Evolutionary conservation across 1,140 invertebrate genomes (phyloP).

Genomic region (Lerema accius): DNA sequence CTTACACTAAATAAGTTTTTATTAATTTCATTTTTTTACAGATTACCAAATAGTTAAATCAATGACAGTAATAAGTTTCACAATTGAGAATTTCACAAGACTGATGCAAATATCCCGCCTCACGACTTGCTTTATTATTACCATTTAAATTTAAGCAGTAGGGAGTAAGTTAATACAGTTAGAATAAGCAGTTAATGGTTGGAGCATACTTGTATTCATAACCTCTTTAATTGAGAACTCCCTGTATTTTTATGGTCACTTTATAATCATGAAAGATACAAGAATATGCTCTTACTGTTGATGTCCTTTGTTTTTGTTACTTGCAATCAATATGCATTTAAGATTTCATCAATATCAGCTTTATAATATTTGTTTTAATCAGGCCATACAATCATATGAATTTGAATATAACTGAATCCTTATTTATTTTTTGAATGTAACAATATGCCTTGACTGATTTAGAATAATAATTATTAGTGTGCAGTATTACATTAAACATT

Average conservation of each 20-base stretch:
- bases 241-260: slow-evolving; percentile 33
- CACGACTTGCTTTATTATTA: slow-evolving; percentile 83
- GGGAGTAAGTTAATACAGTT: slow-evolving; percentile 64
- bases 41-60: slow-evolving; percentile 77
- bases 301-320: slow-evolving; percentile 60
- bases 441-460: slow-evolving; percentile 73
- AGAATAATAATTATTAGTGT: slow-evolving; percentile 69
- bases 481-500: slow-evolving; percentile 76
- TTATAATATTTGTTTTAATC: slow-evolving; percentile 54
- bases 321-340: slow-evolving; percentile 49
- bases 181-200: slow-evolving; percentile 56
- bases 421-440: slow-evolving; percentile 67
- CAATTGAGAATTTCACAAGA: slow-evolving; percentile 81
- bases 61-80: slow-evolving; percentile 76
- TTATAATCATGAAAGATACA: slow-evolving; percentile 33
- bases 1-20: slow-evolving; percentile 46
- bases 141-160: slow-evolving; percentile 78
- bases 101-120: slow-evolving; percentile 83
- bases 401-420: slow-evolving; percentile 54
- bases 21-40: slow-evolving; percentile 70
- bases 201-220: slow-evolving; percentile 55
- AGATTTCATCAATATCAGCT: slow-evolving; percentile 58
- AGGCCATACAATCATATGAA: slow-evolving; percentile 50
- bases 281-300: slow-evolving; percentile 59
- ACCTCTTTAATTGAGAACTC: slow-evolving; percentile 21